phyloP scores from a whole-genome alignment of 2,113 vertebrate genomes.

The Hemichromis elongatus region DNA sequence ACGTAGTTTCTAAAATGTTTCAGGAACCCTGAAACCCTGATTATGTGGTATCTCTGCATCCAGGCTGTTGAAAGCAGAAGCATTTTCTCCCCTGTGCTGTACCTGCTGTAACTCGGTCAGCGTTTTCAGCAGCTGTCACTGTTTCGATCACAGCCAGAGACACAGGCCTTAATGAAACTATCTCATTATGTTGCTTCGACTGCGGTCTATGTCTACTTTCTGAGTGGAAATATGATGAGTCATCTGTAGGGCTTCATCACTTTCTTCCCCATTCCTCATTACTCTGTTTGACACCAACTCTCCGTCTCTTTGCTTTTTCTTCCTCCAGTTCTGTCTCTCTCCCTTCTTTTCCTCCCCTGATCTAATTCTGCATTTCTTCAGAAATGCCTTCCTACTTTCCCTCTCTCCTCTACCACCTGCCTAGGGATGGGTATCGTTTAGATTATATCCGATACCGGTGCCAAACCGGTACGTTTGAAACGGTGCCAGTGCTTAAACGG shows the following conservation, averaged over 20 bases:
- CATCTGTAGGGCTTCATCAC: conserved; percentile 27
- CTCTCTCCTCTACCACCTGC: not conserved
- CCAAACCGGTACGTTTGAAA: no score
- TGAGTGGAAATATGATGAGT: conserved; percentile 40
- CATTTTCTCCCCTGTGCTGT: not conserved
- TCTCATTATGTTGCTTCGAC: conserved; percentile 33
- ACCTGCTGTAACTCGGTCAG: conserved; percentile 41
- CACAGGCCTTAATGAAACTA: conserved; percentile 8
- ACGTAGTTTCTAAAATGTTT: not conserved
- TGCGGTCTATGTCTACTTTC: not conserved
- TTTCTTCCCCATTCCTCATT: conserved; percentile 9
- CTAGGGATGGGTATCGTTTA: no score
- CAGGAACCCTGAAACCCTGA: not conserved
- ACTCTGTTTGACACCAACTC: conserved; percentile 30
- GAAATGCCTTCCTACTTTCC: not conserved
- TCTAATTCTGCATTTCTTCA: not conserved
- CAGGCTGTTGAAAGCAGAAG: not conserved
- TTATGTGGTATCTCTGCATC: not conserved
- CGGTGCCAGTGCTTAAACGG: no score
- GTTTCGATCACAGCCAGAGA: conserved; percentile 17
- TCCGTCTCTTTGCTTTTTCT: not conserved
- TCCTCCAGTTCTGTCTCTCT: not conserved
- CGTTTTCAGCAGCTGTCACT: conserved; percentile 15
- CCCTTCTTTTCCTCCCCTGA: not conserved
- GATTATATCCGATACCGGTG: no score